Conservation (phyloP, 2,888 invertebrate species). For the Sisyra nigra region DNA sequence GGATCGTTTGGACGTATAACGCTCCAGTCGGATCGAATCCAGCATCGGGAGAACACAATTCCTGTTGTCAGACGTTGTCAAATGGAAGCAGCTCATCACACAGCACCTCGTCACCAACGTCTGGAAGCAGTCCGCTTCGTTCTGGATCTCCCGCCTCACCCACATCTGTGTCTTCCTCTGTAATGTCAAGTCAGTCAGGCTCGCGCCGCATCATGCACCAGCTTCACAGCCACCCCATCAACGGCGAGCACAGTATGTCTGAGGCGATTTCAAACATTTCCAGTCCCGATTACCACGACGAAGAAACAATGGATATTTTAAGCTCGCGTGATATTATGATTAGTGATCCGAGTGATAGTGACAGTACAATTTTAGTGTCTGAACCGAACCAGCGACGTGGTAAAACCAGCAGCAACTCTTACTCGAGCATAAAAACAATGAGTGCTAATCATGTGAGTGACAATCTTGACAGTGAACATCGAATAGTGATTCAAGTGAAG, state of each 20-base stretch:
- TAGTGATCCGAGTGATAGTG: conserved; percentile 79
- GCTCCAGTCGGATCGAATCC: conserved; percentile 55
- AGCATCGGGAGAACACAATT: conserved; percentile 32
- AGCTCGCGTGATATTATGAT: conserved; percentile 64
- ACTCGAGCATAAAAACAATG: conserved; percentile 8
- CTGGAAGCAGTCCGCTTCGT: conserved; percentile 60
- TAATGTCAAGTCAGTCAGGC: conserved; percentile 63
- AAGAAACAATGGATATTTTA: conserved; percentile 65
- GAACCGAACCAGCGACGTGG: conserved; percentile 46
- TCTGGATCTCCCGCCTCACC: conserved; percentile 57
- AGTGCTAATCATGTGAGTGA: conserved; percentile 24
- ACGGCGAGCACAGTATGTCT: conserved; percentile 66
- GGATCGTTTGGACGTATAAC: conserved; percentile 86
- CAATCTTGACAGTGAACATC: conserved; percentile 48
- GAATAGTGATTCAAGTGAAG: conserved; percentile 72
- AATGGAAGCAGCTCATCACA: conserved; percentile 39
- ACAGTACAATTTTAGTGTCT: conserved; percentile 73
- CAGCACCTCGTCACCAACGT: conserved; percentile 57
- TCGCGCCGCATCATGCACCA: conserved; percentile 42
- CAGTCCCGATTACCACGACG: conserved; percentile 80
- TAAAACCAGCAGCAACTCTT: conserved; percentile 8
- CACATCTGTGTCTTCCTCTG: conserved; percentile 74
- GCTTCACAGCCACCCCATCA: conserved; percentile 15
- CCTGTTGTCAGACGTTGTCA: conserved; percentile 41
- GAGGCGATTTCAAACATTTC: conserved; percentile 81